Evolutionary conservation across 2,888 invertebrate genomes (phyloP), one percentile per base, ranked within the genome.

Genomic region (Dione juno): DNA sequence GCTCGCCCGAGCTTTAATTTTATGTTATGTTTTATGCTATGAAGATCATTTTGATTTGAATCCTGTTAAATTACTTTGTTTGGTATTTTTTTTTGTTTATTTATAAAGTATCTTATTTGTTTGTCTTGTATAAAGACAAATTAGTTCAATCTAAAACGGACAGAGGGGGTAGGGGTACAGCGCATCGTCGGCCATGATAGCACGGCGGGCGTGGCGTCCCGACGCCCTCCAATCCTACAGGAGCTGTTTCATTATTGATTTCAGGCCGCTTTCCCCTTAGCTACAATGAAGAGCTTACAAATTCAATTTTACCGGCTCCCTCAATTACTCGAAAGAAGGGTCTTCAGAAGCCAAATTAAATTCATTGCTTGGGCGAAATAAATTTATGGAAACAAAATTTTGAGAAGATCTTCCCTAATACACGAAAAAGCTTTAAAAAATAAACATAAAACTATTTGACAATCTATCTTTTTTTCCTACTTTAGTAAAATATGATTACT

Each of bases 221-320:
- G 83, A 81, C 85, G 86, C 83, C 83, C 82, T 80, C 88, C 89
- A 88, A 88, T 88, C 81, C 82, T 70, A 71, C 71, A 72, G 73
- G 73, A 77, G 84, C 81, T 86, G 87, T 88, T 82, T 84, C 82
- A 73, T 74, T 89, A 91, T 91, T 80, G 91, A 91, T 91, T 88
- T 82, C 77, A 79, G 80, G 82, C 84, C 80, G 84, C 77, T 71
- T 84, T 85, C 84, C 82, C 82, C 78, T 82, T 78, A 76, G 79
- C 74, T 41, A 28, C 19, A 28, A 28, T 16, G 35, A 13, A 14
- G 40, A 50, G 75, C 75, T 72, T 14, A 64, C 64, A 50, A 64
- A 52, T 50, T 52, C 28, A 61, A 61, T 61, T 45, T 61, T 28
- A 45, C 45, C 2, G 28, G n/a, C n/a, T 35, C 61, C 61, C 35